Evolutionary conservation across 2,797 vertebrate species (phyloP).

Genomic region (Galagoides demidoff): DNA sequence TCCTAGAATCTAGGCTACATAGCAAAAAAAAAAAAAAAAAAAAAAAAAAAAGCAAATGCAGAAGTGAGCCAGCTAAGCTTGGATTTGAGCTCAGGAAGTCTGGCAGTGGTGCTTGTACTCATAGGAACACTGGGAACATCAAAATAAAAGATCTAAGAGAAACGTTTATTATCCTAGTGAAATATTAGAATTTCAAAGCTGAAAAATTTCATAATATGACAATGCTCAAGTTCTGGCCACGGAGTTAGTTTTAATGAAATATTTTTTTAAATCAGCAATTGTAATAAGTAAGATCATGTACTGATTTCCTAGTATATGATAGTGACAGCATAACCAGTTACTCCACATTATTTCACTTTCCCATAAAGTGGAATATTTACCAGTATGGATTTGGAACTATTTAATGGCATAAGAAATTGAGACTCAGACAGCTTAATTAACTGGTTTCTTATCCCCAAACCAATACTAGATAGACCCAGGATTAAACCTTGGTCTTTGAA

Average conservation of each 20-base stretch:
- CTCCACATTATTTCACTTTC: not conserved
- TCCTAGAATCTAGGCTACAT: not conserved
- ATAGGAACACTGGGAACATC: not conserved
- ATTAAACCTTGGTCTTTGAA: not conserved
- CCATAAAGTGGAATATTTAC: not conserved
- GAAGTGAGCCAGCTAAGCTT: not conserved
- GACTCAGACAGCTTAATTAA: not conserved
- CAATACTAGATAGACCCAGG: not conserved
- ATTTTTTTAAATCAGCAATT: not conserved
- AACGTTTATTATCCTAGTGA: not conserved
- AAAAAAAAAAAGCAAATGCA: not conserved
- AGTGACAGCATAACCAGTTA: not conserved
- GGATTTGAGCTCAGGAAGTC: not conserved
- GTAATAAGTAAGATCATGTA: not conserved
- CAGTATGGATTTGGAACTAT: not conserved
- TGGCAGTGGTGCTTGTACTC: not conserved
- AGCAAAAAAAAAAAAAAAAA: not conserved
- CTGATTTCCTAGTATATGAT: not conserved
- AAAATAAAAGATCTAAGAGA: not conserved
- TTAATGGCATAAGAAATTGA: not conserved
- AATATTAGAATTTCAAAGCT: not conserved
- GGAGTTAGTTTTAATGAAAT: not conserved
- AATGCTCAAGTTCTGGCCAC: not conserved
- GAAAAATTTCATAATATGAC: not conserved
- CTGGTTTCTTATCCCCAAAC: not conserved